Base-by-base conservation (phyloP, 2,888 invertebrate species). In the Baronia brevicornis region DNA sequence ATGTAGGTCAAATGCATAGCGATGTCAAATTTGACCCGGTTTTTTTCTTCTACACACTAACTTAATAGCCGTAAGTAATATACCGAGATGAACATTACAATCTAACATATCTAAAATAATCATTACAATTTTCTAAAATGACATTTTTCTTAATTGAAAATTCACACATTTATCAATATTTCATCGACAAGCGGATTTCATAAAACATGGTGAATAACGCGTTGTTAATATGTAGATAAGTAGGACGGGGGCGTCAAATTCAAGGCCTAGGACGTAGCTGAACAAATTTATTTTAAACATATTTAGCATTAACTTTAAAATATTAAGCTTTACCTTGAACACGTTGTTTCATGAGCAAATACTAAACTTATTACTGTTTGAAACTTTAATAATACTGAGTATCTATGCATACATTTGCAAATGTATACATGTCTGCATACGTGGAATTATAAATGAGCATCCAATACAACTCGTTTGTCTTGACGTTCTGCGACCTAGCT, bases 1-100 rank as follows among this genome's bases (percentile, higher is more conserved):
- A 72, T 71, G 70, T 77, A 62, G 75, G 74, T 75, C 75, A 72
- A 73, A 75, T 73, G 67, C 66, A 71, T 72, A 72, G 69, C 67
- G 61, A 66, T 71, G 71, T 70, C 70, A 66, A 72, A 69, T 69
- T 67, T 70, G 74, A 75, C 74, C 69, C 63, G 61, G 67, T 65
- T 73, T 66, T n/a, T n/a, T 61, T 53, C 51, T 56, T 47, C 47
- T 51, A 52, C 39, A 41, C 36, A 43, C 41, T 36, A 37, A 43
- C 38, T 44, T 39, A 38, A 39, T 34, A 37, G 41, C 41, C 43
- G 37, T 33, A 21, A 30, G 35, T 43, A 41, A 39, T 36, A n/a
- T n/a, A 36, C 28, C 33, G 32, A 31, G 31, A 41, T 41, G n/a
- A n/a, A n/a, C n/a, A n/a, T n/a, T n/a, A n/a, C n/a, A n/a, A n/a